These are phyloP conservation scores for Maconellicoccus hirsutus DNA, from an alignment of 1,140 invertebrate genomes.

Conservation along the genomic window DNA sequence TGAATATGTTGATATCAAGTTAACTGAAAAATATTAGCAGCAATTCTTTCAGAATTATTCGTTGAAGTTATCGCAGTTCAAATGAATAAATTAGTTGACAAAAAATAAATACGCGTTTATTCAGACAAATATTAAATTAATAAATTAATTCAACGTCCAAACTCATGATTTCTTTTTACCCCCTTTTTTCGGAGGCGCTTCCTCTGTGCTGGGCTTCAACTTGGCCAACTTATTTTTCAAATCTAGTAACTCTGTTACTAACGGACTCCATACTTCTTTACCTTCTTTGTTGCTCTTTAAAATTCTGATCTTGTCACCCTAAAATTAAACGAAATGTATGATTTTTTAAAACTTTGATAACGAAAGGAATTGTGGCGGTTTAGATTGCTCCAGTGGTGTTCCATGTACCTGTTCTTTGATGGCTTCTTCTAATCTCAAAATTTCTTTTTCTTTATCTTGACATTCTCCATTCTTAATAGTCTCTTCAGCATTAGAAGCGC, in stretches of 20 bases:
- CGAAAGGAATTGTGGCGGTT: neutral
- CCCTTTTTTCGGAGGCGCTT: neutral
- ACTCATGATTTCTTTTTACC: neutral
- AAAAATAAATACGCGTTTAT: too few relatives aligned
- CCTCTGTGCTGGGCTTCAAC: neutral
- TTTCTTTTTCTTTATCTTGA: neutral
- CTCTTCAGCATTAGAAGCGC: neutral
- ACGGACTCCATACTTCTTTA: conserved; percentile 58
- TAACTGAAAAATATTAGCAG: too few relatives aligned
- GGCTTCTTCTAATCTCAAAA: neutral
- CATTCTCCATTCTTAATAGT: neutral
- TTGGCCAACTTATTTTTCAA: conserved; percentile 57
- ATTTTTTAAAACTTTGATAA: conserved; percentile 21
- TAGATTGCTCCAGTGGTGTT: neutral
- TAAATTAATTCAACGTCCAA: neutral
- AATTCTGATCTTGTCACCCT: neutral
- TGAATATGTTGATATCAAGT: too few relatives aligned
- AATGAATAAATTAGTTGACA: too few relatives aligned
- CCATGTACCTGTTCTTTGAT: neutral
- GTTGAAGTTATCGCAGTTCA: too few relatives aligned
- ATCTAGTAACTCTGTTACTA: conserved; percentile 57
- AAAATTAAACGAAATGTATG: neutral
- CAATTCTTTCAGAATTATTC: too few relatives aligned
- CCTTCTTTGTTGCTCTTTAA: conserved; percentile 59
- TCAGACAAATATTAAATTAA: neutral